These are phyloP conservation scores for Leucosticte australis DNA, from an alignment of 2,113 vertebrate genomes.

Conservation along the genomic window DNA sequence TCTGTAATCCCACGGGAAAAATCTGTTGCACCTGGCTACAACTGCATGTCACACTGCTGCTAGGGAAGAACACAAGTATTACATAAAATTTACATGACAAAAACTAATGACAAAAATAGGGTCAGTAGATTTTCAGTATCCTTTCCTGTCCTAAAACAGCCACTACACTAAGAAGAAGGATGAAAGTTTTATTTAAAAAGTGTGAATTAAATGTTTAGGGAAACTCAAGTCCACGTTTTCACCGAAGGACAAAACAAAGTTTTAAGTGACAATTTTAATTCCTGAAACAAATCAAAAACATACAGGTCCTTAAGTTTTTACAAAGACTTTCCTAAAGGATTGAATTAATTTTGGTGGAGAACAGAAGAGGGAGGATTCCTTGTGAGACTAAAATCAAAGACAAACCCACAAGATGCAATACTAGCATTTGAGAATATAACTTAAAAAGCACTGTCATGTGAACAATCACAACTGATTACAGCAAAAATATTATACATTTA, in stretches of 20 bases:
- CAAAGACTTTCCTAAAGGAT: constrained; percentile 59
- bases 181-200: neutral
- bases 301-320: constrained; percentile 45
- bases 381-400: constrained; percentile 49
- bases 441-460: constrained; percentile 64
- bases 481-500: constrained; percentile 68
- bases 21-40: neutral
- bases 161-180: neutral
- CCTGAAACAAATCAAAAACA: constrained; percentile 38
- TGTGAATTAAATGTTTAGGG: neutral
- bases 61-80: neutral
- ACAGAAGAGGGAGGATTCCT: constrained; percentile 24
- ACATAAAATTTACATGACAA: neutral
- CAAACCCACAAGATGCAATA: constrained; percentile 29
- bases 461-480: constrained; percentile 58
- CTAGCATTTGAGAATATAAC: constrained; percentile 50
- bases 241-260: neutral
- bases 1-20: neutral
- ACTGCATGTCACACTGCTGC: neutral
- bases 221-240: neutral
- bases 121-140: neutral
- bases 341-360: constrained; percentile 9
- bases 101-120: neutral
- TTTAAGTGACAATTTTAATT: constrained; percentile 42
- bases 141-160: neutral